Conservation (phyloP, 2,113 vertebrate genomes). For the Lates calcarifer region DNA sequence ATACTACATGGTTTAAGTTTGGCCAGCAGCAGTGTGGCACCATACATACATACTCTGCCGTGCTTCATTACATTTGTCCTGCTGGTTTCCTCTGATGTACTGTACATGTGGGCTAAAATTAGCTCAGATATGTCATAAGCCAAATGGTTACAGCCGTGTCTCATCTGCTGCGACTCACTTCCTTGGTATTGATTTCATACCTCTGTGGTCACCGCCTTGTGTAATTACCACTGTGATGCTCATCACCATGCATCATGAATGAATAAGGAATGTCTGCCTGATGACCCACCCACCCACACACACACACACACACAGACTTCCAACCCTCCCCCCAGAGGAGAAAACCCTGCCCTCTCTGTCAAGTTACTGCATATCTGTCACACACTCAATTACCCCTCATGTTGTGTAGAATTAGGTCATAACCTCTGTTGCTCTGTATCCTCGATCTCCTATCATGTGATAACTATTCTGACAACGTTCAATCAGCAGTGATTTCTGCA, state of each 20-base stretch:
- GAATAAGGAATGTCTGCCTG: constrained; percentile 2
- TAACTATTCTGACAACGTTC: not conserved
- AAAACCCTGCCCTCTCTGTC: not conserved
- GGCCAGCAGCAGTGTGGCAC: not conserved
- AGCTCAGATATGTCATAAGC: constrained; percentile 19
- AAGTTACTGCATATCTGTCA: constrained; percentile 10
- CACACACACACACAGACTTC: no score
- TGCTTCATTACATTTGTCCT: not conserved
- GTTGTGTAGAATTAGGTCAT: not conserved
- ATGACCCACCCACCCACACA: not conserved
- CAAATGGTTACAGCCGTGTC: not conserved
- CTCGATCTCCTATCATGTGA: not conserved
- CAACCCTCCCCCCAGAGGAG: not conserved
- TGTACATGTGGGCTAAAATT: constrained; percentile 12
- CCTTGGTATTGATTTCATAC: constrained; percentile 37
- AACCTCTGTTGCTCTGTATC: not conserved
- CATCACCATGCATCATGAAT: constrained; percentile 10
- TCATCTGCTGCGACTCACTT: not conserved
- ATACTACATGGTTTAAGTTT: not conserved
- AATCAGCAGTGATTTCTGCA: constrained; percentile 14
- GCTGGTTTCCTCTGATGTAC: not conserved
- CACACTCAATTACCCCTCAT: constrained; percentile 5
- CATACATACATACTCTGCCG: not conserved
- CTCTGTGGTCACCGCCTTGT: not conserved
- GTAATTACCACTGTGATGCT: constrained; percentile 20